Conservation (phyloP, 2,113 vertebrate species). For the Nothocercus nigrocapillus region DNA sequence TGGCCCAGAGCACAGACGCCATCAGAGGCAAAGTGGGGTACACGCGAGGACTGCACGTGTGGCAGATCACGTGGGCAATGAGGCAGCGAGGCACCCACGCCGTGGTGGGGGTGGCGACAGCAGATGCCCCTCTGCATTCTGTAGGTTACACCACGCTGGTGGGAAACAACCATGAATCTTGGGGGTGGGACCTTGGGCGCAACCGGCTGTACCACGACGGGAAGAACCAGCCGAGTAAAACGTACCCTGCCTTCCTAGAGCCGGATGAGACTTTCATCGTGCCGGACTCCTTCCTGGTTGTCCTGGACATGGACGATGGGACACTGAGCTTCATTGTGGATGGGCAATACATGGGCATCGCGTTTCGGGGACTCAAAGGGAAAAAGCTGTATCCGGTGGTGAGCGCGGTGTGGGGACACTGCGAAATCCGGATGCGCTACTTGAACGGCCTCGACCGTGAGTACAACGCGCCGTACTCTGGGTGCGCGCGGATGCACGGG, state of each 20-base stretch:
- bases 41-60: slow-evolving; percentile 93
- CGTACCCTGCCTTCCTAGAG: slow-evolving; percentile 93
- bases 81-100: slow-evolving; percentile 95
- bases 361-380: slow-evolving; percentile 95
- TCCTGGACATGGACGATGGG: slow-evolving; percentile 98
- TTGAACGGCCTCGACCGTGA: slow-evolving; percentile 99
- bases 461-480: slow-evolving; percentile 66
- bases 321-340: slow-evolving; percentile 97
- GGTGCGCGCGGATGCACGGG: neutral
- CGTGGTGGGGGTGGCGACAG: slow-evolving; percentile 92
- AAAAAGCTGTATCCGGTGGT: slow-evolving; percentile 96
- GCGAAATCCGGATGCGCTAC: slow-evolving; percentile 98
- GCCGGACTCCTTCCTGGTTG: slow-evolving; percentile 95
- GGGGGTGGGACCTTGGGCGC: slow-evolving; percentile 98
- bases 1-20: slow-evolving; percentile 97
- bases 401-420: slow-evolving; percentile 99
- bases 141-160: slow-evolving; percentile 96
- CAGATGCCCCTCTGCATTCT: slow-evolving; percentile 91
- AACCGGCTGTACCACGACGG: slow-evolving; percentile 98
- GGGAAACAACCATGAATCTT: slow-evolving; percentile 94
- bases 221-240: slow-evolving; percentile 93
- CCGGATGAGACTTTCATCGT: slow-evolving; percentile 96
- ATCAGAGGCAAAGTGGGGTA: slow-evolving; percentile 94
- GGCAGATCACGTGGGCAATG: slow-evolving; percentile 99
- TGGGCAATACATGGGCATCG: slow-evolving; percentile 96